A percentile compares a stretch with the other conserved stretches of the same genome.
phyloP scores from a whole-genome alignment of 2,113 vertebrate genomes.

The Glaucomys volans region DNA sequence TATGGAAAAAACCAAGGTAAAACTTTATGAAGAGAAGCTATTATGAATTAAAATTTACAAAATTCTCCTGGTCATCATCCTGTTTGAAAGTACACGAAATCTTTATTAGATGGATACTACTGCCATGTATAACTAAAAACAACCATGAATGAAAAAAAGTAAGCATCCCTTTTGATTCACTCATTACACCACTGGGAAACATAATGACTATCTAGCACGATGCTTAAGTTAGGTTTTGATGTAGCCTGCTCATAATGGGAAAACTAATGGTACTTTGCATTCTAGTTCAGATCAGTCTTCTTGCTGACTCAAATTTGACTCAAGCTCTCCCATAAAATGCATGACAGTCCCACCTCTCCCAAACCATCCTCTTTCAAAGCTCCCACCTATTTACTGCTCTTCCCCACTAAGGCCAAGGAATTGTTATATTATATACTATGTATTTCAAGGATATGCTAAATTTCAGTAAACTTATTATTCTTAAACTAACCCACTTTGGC shows the following conservation, averaged over 20 bases:
- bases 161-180: constrained; percentile 4
- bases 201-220: not conserved
- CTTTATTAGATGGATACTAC: too few relatives aligned
- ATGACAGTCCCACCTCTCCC: not conserved
- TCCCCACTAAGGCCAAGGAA: not conserved
- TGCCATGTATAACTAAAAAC: too few relatives aligned
- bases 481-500: not conserved
- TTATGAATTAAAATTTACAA: not conserved
- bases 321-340: too few relatives aligned
- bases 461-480: not conserved
- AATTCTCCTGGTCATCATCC: not conserved
- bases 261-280: not conserved
- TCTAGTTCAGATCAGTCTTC: not conserved
- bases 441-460: not conserved
- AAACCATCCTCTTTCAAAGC: not conserved
- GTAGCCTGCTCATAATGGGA: too few relatives aligned
- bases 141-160: not conserved
- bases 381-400: not conserved
- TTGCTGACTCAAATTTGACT: not conserved
- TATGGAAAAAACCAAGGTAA: not conserved
- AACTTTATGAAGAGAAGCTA: not conserved
- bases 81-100: not conserved
- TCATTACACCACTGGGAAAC: not conserved
- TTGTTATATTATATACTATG: not conserved
- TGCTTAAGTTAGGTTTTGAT: not conserved